Conservation (phyloP, 2,113 vertebrate genomes). For the Romanogobio albipinnatus region DNA sequence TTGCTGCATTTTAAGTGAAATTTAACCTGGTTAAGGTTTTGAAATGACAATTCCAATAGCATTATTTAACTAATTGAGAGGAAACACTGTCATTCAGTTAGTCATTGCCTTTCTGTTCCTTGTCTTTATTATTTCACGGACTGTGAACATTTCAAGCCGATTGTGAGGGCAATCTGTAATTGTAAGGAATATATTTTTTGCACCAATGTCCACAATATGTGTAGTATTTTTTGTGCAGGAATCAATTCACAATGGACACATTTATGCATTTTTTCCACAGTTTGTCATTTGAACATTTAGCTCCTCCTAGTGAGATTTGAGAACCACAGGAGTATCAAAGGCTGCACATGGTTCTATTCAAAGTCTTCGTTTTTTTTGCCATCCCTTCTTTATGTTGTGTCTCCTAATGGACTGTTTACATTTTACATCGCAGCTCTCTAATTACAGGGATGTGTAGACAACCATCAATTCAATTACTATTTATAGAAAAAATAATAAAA, state of each 20-base stretch:
- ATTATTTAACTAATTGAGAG: too few relatives aligned
- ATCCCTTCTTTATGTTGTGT: not conserved
- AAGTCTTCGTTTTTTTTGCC: not conserved
- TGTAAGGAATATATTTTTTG: too few relatives aligned
- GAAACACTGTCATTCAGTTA: too few relatives aligned
- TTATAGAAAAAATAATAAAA: not conserved
- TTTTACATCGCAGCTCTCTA: not conserved
- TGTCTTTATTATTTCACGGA: constrained; percentile 7
- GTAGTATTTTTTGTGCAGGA: too few relatives aligned
- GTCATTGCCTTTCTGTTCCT: not conserved
- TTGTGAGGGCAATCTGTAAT: too few relatives aligned
- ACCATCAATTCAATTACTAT: constrained; percentile 3
- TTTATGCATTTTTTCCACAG: not conserved
- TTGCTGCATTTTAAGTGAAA: too few relatives aligned
- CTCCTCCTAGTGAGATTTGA: not conserved
- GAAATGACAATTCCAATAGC: too few relatives aligned
- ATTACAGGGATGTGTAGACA: constrained; percentile 11
- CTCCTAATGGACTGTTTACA: too few relatives aligned
- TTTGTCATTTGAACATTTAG: not conserved
- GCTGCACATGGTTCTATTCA: not conserved
- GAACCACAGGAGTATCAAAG: constrained; percentile 5
- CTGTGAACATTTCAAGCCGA: too few relatives aligned
- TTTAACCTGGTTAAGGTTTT: too few relatives aligned
- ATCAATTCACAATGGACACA: not conserved
- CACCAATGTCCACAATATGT: too few relatives aligned